Evolutionary conservation across 2,113 vertebrate species (phyloP).

Genomic region (Hippocampus abdominalis): DNA sequence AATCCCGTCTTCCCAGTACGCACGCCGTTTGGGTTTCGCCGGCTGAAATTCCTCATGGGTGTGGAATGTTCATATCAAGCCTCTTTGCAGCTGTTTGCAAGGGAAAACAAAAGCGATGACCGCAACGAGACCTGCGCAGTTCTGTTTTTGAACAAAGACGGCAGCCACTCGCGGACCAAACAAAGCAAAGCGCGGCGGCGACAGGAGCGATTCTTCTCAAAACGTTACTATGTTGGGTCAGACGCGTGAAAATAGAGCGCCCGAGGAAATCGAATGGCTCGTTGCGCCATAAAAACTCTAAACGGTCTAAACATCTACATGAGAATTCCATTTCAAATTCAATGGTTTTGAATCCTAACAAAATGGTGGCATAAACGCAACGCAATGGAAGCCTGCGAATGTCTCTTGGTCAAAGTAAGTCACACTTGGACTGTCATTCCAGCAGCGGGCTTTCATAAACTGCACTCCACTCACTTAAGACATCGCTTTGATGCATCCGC

Average conservation of each 20-base stretch:
- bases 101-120: neutral
- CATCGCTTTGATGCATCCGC: neutral
- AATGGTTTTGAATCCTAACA: too few species aligned
- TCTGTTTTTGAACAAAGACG: neutral
- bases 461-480: constrained; percentile 1
- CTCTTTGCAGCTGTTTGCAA: neutral
- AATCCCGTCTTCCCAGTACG: neutral
- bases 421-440: neutral
- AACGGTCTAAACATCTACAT: too few species aligned
- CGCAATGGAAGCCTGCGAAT: neutral
- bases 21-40: neutral
- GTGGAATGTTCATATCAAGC: neutral
- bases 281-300: too few species aligned
- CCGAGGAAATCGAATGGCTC: neutral
- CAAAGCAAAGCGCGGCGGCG: neutral
- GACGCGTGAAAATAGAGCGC: neutral
- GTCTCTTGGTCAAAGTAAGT: neutral
- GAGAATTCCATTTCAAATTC: too few species aligned
- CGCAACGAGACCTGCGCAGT: neutral
- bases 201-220: neutral
- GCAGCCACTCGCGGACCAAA: neutral
- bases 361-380: neutral
- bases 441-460: neutral
- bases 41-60: neutral
- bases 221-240: too few species aligned